Conservation (phyloP, 92 coral and sea anemone species). For the Zoanthus sociatus region DNA sequence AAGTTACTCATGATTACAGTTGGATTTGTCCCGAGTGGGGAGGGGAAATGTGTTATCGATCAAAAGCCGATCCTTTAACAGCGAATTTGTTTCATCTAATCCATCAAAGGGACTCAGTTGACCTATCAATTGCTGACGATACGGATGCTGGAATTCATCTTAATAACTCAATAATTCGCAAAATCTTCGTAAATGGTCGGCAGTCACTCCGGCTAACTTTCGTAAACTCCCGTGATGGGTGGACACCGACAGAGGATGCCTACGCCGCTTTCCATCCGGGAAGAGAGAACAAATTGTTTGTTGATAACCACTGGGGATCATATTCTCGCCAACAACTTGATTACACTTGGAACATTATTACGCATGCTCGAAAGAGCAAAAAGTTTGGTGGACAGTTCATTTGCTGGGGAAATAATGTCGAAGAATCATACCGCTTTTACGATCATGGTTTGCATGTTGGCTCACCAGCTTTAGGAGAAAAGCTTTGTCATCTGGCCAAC, state of each 20-base stretch:
- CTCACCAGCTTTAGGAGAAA: slow-evolving; percentile 86
- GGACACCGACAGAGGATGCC: slow-evolving; percentile 96
- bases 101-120: slow-evolving; percentile 92
- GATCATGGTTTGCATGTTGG: slow-evolving; percentile 98
- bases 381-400: slow-evolving; percentile 83
- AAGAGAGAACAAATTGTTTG: slow-evolving; percentile 80
- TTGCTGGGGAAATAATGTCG: slow-evolving; percentile 93
- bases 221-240: slow-evolving; percentile 80
- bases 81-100: slow-evolving; percentile 90
- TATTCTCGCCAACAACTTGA: slow-evolving; percentile 84
- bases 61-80: slow-evolving; percentile 76
- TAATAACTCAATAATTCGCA: slow-evolving; percentile 86
- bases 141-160: slow-evolving; percentile 92
- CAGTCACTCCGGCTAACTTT: slow-evolving; percentile 92
- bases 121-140: slow-evolving; percentile 80
- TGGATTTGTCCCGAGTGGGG: slow-evolving; percentile 96
- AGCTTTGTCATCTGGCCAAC: slow-evolving; percentile 90
- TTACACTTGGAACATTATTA: slow-evolving; percentile 96
- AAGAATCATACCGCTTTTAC: slow-evolving; percentile 83
- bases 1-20: slow-evolving; percentile 94
- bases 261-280: slow-evolving; percentile 92
- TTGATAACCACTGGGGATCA: slow-evolving; percentile 80
- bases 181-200: slow-evolving; percentile 86
- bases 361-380: slow-evolving; percentile 75
- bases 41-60: slow-evolving; percentile 78